Evolutionary conservation across 1,140 invertebrate species (phyloP), one percentile per base, ranked within the genome.

Genomic region (Amphibalanus amphitrite): DNA sequence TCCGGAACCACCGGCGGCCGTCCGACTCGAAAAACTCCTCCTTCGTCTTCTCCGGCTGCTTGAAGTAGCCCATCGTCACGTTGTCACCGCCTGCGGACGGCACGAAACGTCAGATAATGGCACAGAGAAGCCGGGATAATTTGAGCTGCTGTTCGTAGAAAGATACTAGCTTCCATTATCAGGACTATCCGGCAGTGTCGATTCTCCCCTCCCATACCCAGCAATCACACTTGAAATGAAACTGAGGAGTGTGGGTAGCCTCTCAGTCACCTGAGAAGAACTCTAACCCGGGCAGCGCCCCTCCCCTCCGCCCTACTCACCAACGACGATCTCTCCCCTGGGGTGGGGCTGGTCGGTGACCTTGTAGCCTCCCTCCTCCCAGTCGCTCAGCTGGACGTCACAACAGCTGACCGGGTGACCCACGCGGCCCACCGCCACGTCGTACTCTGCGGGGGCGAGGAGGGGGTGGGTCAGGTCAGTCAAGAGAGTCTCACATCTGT

Each of bases 51-150:
- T 89, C 87, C 10, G 87, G 84, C 72, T 95, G 86, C 80, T 95
- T 95, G 81, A 92, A 98, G 81, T 99, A 99, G 23, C 97, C 96
- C 69, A 87, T 81, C 0, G 93, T 91, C 69, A 98, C 89, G 78
- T 92, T 92, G 25, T 89, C 89, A 26, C 95, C 95, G 20, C 91
- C 74, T 77, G 64, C n/a, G 1, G n/a, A n/a, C n/a, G n/a, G n/a
- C n/a, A n/a, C n/a, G n/a, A n/a, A 17, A 38, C 38, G 28, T 69
- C 29, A 69, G 29, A n/a, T n/a, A n/a, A n/a, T n/a, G n/a, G n/a
- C n/a, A n/a, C n/a, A n/a, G n/a, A n/a, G n/a, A n/a, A n/a, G n/a
- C n/a, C n/a, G n/a, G n/a, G n/a, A n/a, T n/a, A n/a, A n/a, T n/a
- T n/a, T n/a, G n/a, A n/a, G n/a, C n/a, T n/a, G n/a, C n/a, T n/a